A percentile compares a stretch with the other conserved stretches of the same genome.
These are phyloP conservation scores for Scytalopus superciliaris DNA, from an alignment of 2,113 vertebrate genomes.

Conservation along the genomic window DNA sequence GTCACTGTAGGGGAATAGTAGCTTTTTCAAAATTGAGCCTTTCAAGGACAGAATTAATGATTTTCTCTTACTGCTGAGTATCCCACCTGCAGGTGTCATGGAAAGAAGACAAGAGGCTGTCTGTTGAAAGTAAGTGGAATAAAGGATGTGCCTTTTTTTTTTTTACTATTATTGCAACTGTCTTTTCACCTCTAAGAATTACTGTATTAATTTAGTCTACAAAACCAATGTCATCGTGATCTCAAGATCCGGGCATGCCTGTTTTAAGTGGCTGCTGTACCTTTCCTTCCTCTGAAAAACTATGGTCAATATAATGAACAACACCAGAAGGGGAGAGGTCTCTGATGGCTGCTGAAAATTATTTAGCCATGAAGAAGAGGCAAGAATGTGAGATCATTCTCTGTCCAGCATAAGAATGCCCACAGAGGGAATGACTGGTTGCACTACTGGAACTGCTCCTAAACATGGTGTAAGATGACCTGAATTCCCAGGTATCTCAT, in stretches of 20 bases:
- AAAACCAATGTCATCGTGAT: background rate
- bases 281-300: background rate
- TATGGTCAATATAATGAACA: background rate
- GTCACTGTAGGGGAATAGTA: background rate
- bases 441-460: background rate
- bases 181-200: background rate
- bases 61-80: constrained; percentile 12
- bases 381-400: background rate
- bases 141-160: background rate
- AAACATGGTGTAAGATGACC: background rate
- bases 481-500: background rate
- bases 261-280: background rate
- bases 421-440: background rate
- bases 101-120: background rate
- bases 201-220: background rate
- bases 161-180: background rate
- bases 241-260: background rate
- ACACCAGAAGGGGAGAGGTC: background rate
- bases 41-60: constrained; percentile 50
- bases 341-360: background rate
- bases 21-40: constrained; percentile 22
- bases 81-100: background rate
- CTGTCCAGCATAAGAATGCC: background rate
- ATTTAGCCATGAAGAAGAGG: background rate
- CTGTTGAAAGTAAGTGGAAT: background rate